Percentiles rank a stretch among this genome's conserved stretches.
Conservation (phyloP, 2,888 invertebrate genomes). For the Nephrotoma flavescens region DNA sequence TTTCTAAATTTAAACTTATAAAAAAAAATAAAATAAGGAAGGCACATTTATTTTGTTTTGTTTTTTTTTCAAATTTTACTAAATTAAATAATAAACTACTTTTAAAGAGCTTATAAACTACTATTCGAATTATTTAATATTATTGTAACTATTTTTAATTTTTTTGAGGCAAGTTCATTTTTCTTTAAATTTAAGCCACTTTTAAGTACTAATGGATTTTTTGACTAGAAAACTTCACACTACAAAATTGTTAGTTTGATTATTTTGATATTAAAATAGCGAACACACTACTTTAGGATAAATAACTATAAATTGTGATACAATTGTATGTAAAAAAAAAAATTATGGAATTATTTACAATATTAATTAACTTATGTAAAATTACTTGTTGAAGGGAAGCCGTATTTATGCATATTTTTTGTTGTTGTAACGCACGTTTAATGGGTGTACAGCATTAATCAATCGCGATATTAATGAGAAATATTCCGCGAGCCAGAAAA, state of each 20-base stretch:
- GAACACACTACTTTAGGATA: neutral
- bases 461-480: no score
- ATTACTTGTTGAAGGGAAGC: neutral
- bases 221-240: neutral
- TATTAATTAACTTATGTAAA: neutral
- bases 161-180: neutral
- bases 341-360: neutral
- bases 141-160: neutral
- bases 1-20: neutral
- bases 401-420: neutral
- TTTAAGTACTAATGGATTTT: neutral
- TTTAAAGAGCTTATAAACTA: neutral
- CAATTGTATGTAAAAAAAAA: neutral
- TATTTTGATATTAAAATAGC: neutral
- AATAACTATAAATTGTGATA: neutral
- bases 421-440: neutral
- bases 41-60: neutral
- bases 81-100: neutral
- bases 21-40: neutral
- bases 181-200: neutral
- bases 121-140: neutral
- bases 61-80: neutral
- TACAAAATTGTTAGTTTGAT: neutral
- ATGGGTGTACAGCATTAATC: no score
- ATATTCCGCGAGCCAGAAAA: no score